Evolutionary conservation across 2,113 vertebrate genomes (phyloP).

Genomic region (Cyprinus carpio): DNA sequence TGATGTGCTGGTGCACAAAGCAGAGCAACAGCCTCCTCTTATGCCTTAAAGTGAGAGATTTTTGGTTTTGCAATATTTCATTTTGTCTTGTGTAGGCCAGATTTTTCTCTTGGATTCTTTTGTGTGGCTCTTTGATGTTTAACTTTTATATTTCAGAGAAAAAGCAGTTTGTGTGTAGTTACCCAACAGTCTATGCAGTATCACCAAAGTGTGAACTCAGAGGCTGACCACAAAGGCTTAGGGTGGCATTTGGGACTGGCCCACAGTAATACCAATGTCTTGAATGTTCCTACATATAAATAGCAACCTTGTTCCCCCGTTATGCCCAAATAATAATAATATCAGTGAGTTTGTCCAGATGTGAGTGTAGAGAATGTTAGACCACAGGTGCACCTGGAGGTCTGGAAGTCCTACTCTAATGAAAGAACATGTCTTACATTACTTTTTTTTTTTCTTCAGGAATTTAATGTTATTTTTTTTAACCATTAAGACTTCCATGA

Average conservation of each 20-base stretch:
- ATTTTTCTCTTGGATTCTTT: neutral
- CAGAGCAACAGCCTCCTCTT: neutral
- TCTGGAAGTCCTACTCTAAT: neutral
- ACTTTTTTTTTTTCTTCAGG: no score
- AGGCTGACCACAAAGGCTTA: neutral
- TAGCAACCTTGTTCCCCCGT: neutral
- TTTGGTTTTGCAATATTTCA: neutral
- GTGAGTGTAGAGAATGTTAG: neutral
- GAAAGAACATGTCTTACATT: no score
- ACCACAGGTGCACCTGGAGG: neutral
- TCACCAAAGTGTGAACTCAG: neutral
- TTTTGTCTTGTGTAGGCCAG: neutral
- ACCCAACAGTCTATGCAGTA: neutral
- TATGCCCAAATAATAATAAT: conserved; percentile 25
- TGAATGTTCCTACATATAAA: neutral
- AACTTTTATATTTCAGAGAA: neutral
- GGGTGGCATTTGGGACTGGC: neutral
- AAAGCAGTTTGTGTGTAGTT: neutral
- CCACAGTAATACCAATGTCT: neutral
- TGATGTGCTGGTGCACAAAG: neutral
- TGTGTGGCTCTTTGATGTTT: neutral
- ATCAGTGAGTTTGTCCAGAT: neutral
- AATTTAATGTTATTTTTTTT: no score
- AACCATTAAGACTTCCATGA: no score
- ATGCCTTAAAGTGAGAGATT: neutral